These are phyloP conservation scores for Stramonita haemastoma DNA, from an alignment of 2,888 invertebrate genomes.

Conservation along the genomic window DNA sequence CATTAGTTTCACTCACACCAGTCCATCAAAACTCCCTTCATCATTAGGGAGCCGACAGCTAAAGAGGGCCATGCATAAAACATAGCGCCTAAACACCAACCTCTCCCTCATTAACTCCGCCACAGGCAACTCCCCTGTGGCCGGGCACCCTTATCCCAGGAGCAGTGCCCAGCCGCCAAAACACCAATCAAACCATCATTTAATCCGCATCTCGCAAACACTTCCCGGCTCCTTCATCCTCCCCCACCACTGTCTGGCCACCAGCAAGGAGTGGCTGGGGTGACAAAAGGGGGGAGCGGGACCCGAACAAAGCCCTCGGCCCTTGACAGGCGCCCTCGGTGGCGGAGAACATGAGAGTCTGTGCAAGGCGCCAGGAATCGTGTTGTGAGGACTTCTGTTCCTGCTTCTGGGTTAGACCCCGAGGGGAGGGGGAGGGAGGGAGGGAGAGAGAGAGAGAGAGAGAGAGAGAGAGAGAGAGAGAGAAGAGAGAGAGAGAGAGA, in stretches of 20 bases:
- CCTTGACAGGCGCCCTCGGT: conserved; percentile 14
- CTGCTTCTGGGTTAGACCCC: background rate
- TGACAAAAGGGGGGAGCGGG: conserved; percentile 1
- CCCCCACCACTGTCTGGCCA: background rate
- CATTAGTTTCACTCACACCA: conserved; percentile 4
- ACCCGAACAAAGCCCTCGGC: background rate
- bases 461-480: no score
- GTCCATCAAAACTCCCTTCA: conserved; percentile 18
- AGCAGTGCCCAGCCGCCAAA: background rate
- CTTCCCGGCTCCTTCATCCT: conserved; percentile 26
- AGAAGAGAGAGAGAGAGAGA: background rate
- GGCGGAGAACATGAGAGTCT: background rate
- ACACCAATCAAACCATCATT: conserved; percentile 35
- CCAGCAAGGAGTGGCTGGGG: background rate
- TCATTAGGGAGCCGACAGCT: conserved; percentile 19
- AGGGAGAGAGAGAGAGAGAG: background rate
- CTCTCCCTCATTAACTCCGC: conserved; percentile 25
- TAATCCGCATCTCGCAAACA: conserved; percentile 34
- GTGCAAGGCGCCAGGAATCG: background rate
- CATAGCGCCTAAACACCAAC: conserved; percentile 34
- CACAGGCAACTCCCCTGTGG: background rate
- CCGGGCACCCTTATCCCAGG: background rate
- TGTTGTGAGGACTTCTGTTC: background rate
- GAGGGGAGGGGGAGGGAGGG: background rate
- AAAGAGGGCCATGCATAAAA: conserved; percentile 30